Conservation (phyloP, 2,888 invertebrate genomes). For the Crepidodera aurea region DNA sequence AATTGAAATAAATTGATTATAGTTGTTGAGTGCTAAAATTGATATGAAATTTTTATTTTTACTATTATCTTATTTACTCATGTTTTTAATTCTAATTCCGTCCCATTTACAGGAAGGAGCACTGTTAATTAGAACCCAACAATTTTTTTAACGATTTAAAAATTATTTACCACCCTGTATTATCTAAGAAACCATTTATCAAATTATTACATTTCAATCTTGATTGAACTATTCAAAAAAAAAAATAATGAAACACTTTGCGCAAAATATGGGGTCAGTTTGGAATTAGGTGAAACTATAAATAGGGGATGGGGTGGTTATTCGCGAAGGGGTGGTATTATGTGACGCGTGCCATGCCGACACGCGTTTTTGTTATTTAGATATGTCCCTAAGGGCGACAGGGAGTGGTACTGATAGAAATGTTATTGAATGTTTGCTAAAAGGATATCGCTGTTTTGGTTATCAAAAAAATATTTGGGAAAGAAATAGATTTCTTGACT, state of each 20-base stretch:
- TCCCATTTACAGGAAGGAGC: too few relatives aligned
- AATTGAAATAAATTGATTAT: too few relatives aligned
- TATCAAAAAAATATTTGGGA: background rate
- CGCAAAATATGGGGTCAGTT: background rate
- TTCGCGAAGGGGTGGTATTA: slow-evolving; percentile 19
- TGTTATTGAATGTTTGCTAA: slow-evolving; percentile 13
- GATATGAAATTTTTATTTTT: too few relatives aligned
- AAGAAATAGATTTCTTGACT: background rate
- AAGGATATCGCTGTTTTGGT: background rate
- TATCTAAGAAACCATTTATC: background rate
- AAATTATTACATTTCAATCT: background rate
- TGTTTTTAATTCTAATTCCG: too few relatives aligned
- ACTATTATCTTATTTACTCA: too few relatives aligned
- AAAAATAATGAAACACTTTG: slow-evolving; percentile 11
- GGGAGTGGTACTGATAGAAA: background rate
- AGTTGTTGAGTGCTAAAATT: too few relatives aligned
- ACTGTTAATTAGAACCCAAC: too few relatives aligned
- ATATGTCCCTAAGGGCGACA: slow-evolving; percentile 1
- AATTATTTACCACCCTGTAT: too few relatives aligned
- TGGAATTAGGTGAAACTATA: slow-evolving; percentile 7
- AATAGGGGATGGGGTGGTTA: slow-evolving; percentile 19
- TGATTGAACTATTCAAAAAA: background rate
- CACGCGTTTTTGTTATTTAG: slow-evolving; percentile 27
- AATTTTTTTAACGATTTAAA: too few relatives aligned
- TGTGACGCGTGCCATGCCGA: background rate